Conservation (phyloP, 2,888 invertebrate genomes). For the Melipona beecheii region DNA sequence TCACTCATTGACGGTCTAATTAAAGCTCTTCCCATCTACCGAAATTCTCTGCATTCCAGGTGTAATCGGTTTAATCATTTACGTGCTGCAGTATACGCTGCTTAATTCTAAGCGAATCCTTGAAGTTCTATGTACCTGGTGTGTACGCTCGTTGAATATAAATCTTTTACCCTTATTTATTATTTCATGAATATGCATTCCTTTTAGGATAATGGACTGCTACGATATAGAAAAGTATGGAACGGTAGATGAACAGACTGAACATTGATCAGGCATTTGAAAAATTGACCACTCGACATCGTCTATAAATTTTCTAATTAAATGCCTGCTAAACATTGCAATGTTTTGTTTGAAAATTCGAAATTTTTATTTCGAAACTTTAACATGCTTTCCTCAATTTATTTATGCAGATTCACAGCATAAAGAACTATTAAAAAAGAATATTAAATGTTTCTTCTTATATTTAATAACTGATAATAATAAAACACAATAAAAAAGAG, state of each 20-base stretch:
- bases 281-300: too few relatives aligned
- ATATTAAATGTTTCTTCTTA: background rate
- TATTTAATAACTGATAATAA: background rate
- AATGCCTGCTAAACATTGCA: background rate
- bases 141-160: conserved; percentile 35
- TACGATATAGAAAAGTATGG: background rate
- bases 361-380: background rate
- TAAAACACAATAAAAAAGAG: background rate
- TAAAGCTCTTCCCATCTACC: conserved; percentile 52
- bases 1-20: conserved; percentile 64
- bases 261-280: conserved; percentile 29
- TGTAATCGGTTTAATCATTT: conserved; percentile 69
- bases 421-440: background rate
- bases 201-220: conserved; percentile 52
- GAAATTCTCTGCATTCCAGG: conserved; percentile 60
- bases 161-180: conserved; percentile 57
- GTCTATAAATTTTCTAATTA: background rate
- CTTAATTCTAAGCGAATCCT: conserved; percentile 63
- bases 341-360: background rate
- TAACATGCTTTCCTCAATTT: too few relatives aligned
- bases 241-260: conserved; percentile 2
- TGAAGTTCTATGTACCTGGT: conserved; percentile 15
- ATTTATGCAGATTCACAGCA: background rate
- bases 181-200: conserved; percentile 62
- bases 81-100: conserved; percentile 45